Evolutionary conservation across 2,797 vertebrate genomes (phyloP).

Genomic region (Syngnathus acus): DNA sequence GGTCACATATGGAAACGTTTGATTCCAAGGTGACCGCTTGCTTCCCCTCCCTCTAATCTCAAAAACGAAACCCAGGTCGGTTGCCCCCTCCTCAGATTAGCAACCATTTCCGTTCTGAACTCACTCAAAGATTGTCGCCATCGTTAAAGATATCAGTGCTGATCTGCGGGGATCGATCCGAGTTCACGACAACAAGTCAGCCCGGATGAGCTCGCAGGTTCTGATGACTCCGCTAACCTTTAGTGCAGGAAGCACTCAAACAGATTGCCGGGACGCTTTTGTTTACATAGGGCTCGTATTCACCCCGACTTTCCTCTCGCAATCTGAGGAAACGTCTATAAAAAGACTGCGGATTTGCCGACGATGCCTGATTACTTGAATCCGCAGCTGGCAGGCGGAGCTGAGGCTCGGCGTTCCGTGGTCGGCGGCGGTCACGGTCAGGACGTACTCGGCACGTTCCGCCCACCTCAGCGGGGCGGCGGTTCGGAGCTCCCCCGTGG

Average conservation of each 20-base stretch:
- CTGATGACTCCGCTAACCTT: constrained; percentile 50
- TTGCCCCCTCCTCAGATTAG: background rate
- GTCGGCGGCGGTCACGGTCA: constrained; percentile 80
- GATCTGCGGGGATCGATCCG: constrained; percentile 44
- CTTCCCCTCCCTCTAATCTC: no score
- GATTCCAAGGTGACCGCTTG: constrained; percentile 68
- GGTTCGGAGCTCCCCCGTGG: constrained; percentile 79
- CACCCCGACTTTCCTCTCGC: constrained; percentile 24
- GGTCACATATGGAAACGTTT: constrained; percentile 72
- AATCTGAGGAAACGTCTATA: constrained; percentile 13
- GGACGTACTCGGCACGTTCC: constrained; percentile 79
- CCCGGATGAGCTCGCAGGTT: constrained; percentile 41
- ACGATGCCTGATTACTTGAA: constrained; percentile 72
- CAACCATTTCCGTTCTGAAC: background rate
- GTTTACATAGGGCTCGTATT: constrained; percentile 56
- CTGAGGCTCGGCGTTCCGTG: constrained; percentile 73
- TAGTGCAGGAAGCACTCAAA: constrained; percentile 52
- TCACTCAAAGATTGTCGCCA: constrained; percentile 3
- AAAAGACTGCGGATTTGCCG: background rate
- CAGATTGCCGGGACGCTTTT: constrained; percentile 46
- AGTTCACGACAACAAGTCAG: constrained; percentile 51
- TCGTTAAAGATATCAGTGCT: constrained; percentile 46
- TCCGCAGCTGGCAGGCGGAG: constrained; percentile 70
- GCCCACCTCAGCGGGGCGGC: constrained; percentile 70
- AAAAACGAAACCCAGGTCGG: no score